Evolutionary conservation across 2,888 invertebrate species (phyloP).

Genomic region (Cheilosia vulpina): DNA sequence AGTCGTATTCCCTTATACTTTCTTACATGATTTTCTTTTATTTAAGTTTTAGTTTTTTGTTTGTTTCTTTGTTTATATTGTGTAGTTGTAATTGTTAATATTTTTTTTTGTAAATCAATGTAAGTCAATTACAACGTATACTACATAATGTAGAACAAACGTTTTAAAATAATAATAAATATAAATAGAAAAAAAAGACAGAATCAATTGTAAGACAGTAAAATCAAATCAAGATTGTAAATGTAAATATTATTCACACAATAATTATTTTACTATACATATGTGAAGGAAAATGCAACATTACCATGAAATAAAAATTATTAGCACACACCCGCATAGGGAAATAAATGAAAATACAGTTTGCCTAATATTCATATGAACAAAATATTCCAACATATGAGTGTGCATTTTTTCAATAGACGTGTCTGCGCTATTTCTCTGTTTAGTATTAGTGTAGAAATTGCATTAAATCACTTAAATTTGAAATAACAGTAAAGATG

Average conservation of each 20-base stretch:
- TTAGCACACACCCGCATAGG: not conserved
- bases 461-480: slow-evolving; percentile 69
- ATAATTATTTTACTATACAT: slow-evolving; percentile 2
- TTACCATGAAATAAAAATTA: slow-evolving; percentile 24
- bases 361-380: not conserved
- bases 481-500: slow-evolving; percentile 23
- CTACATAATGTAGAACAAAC: slow-evolving; percentile 41
- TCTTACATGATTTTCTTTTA: slow-evolving; percentile 52
- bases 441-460: slow-evolving; percentile 53
- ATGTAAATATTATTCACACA: slow-evolving; percentile 68
- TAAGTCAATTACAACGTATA: slow-evolving; percentile 60
- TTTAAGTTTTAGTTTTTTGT: slow-evolving; percentile 40
- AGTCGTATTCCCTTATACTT: slow-evolving; percentile 17
- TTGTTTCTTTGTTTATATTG: slow-evolving; percentile 61
- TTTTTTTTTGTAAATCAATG: slow-evolving; percentile 60
- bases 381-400: slow-evolving; percentile 27
- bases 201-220: slow-evolving; percentile 53
- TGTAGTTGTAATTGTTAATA: slow-evolving; percentile 59
- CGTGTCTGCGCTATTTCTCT: slow-evolving; percentile 38
- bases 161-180: not conserved
- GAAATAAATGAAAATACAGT: slow-evolving; percentile 1
- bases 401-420: slow-evolving; percentile 32
- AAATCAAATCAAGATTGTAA: slow-evolving; percentile 54
- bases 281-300: slow-evolving; percentile 20
- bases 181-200: not conserved